phyloP scores from a whole-genome alignment of 2,888 invertebrate genomes.

The Orthosia gracilis region DNA sequence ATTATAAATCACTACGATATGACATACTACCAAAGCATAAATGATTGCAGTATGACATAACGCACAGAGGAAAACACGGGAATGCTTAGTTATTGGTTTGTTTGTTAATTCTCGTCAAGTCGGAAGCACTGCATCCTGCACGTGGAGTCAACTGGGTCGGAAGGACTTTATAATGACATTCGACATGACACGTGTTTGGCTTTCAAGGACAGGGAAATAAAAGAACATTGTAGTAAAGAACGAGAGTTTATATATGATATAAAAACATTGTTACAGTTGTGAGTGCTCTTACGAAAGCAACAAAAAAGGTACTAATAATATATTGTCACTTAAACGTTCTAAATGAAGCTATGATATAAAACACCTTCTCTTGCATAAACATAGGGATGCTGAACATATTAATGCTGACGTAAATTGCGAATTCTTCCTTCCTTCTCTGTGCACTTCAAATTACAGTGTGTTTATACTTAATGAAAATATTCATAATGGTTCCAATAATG shows the following conservation, averaged over 20 bases:
- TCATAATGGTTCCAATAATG: slow-evolving; percentile 4
- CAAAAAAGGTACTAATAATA: background rate
- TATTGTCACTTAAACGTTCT: background rate
- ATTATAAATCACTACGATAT: background rate
- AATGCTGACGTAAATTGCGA: background rate
- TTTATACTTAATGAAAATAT: slow-evolving; percentile 6
- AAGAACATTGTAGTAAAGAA: background rate
- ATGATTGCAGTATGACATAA: slow-evolving; percentile 9
- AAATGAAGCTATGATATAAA: background rate
- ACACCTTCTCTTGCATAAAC: background rate
- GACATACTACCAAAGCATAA: background rate
- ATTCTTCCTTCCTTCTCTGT: background rate
- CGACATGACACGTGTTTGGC: background rate
- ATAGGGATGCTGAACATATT: background rate
- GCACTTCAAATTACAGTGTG: background rate
- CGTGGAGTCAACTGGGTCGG: slow-evolving; percentile 21
- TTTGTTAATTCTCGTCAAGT: background rate
- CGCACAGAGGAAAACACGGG: background rate
- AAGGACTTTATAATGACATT: background rate
- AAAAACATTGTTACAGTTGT: background rate
- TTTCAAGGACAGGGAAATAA: slow-evolving; percentile 19
- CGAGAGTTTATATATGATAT: background rate
- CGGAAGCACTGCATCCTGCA: slow-evolving; percentile 9
- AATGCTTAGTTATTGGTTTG: slow-evolving; percentile 6
- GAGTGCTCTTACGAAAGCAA: background rate